Evolutionary conservation across 2,113 vertebrate species (phyloP), one percentile per base, ranked within the genome.

Genomic region (Heterotilapia buettikoferi): DNA sequence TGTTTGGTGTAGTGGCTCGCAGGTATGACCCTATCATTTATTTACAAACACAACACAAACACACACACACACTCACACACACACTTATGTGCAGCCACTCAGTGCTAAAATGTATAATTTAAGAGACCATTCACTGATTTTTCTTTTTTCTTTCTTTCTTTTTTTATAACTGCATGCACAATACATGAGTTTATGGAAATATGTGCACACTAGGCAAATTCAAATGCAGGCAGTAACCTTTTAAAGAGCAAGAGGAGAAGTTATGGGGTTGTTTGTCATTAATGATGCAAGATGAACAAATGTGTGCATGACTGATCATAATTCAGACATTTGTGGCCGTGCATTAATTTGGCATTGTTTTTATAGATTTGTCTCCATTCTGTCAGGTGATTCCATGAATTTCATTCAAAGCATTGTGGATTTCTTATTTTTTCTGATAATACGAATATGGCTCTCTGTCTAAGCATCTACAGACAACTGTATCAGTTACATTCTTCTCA

Each of bases 61-160:
- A 89, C 56, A 83, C 40, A 86, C 63, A 78, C 63, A 86, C 78
- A 89, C 63, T 71, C 81, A 84, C 80, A 80, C 76, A 68, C 14
- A 78, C 59, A 89, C 40, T 71, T 29, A 84, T 33, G 86, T 61
- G 52, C 66, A 88, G 82, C 92, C 93, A 94, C 95, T 96, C 94
- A 96, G 88, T 91, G 89, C 89, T 89, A 90, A 95, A 96, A 97
- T 97, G 91, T 96, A 97, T 97, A 96, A 97, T 97, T 97, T 92
- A 96, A 93, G 83, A 88, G 93, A 93, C 90, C 90, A 84, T 95
- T 89, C 90, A 40, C 83, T 88, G 90, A 90, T 91, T 92, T 94
- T 90, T 90, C 21, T 88, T 86, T 57, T 47, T 24, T 31, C 57
- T 71, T 33, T 56, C 26, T 88, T 85, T 61, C 52, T 19, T 38